Evolutionary conservation across 2,888 invertebrate species (phyloP).

Genomic region (Acleris sparsana): DNA sequence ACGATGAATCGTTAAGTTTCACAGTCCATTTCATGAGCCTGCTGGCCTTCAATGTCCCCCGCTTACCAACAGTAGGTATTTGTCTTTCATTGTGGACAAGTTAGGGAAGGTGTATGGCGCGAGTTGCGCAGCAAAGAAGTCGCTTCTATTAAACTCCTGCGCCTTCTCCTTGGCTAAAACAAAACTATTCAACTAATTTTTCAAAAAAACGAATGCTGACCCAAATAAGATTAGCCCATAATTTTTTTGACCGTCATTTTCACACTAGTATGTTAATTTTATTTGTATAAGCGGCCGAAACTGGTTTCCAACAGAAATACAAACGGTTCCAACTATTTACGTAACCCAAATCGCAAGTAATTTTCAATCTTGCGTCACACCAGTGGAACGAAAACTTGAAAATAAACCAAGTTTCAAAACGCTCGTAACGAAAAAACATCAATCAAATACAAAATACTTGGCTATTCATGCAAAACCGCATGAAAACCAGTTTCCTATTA

Average conservation of each 20-base stretch:
- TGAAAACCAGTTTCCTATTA: constrained; percentile 23
- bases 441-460: constrained; percentile 41
- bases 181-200: too few relatives aligned
- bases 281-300: not conserved
- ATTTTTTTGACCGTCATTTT: not conserved
- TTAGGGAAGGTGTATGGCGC: too few relatives aligned
- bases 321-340: not conserved
- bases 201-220: too few relatives aligned
- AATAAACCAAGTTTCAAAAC: constrained; percentile 38
- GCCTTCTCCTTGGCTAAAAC: too few relatives aligned
- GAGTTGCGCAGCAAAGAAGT: too few relatives aligned
- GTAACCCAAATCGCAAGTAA: not conserved
- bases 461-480: constrained; percentile 41
- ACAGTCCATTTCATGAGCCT: too few relatives aligned
- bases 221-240: too few relatives aligned
- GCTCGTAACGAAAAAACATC: constrained; percentile 36
- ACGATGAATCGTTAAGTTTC: too few relatives aligned
- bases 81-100: too few relatives aligned
- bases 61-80: too few relatives aligned
- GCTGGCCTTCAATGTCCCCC: too few relatives aligned
- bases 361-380: constrained; percentile 27
- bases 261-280: not conserved
- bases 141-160: too few relatives aligned
- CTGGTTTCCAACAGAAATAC: not conserved
- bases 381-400: constrained; percentile 5